Percentiles rank a stretch among this genome's conserved stretches.
These are phyloP conservation scores for Nomada fucata DNA, from an alignment of 2,888 invertebrate species.

Conservation along the genomic window DNA sequence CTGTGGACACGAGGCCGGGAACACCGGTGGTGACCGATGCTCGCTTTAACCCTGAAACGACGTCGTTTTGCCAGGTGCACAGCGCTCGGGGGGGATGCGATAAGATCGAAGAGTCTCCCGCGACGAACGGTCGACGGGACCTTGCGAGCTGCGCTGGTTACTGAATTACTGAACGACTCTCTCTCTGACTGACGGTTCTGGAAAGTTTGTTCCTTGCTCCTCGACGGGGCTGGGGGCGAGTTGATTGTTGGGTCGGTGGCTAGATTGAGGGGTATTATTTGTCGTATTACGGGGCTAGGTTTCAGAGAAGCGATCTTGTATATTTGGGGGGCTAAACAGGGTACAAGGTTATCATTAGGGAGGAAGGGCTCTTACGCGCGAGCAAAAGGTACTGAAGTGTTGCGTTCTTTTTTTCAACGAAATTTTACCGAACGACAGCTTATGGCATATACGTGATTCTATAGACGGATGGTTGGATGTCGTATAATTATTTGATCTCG, in stretches of 20 bases:
- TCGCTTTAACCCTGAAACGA: slow-evolving; percentile 66
- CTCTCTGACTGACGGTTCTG: not conserved
- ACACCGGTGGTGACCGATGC: slow-evolving; percentile 61
- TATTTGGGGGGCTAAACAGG: not conserved
- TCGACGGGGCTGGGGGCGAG: too few species aligned
- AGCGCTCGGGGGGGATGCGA: slow-evolving; percentile 40
- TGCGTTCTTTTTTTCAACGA: too few species aligned
- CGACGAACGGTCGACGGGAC: slow-evolving; percentile 26
- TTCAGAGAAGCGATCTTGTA: not conserved
- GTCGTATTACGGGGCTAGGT: not conserved
- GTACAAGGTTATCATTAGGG: not conserved
- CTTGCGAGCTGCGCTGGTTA: slow-evolving; percentile 4
- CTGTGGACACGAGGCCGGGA: slow-evolving; percentile 64
- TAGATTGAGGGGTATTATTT: not conserved
- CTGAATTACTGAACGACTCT: not conserved
- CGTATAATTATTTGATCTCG: too few species aligned
- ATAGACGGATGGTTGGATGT: too few species aligned
- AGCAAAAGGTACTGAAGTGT: too few species aligned
- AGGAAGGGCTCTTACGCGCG: too few species aligned
- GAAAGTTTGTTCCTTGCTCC: not conserved
- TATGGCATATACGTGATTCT: too few species aligned
- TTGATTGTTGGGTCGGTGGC: too few species aligned
- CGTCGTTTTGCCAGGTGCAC: slow-evolving; percentile 66
- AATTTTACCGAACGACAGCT: too few species aligned
- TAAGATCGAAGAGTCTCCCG: slow-evolving; percentile 58